phyloP scores from a whole-genome alignment of 2,888 invertebrate genomes.

The Drosophila mimica region DNA sequence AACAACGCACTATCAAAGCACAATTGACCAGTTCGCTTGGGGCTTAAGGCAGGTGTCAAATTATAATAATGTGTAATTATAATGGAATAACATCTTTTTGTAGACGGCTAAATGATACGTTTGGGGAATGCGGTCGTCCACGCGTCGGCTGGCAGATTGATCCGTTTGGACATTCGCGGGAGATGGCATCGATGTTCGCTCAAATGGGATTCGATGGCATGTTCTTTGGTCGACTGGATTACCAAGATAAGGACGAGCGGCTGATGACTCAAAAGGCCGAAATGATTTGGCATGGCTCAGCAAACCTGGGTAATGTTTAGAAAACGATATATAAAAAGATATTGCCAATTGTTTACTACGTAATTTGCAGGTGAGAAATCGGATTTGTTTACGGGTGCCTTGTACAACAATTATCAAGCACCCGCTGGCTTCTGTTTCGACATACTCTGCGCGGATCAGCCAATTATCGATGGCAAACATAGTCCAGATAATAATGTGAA shows the following conservation, averaged over 20 bases:
- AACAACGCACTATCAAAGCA: conserved; percentile 89
- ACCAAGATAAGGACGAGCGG: conserved; percentile 90
- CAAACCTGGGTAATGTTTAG: conserved; percentile 87
- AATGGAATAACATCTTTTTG: background rate
- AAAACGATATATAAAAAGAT: background rate
- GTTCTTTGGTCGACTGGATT: conserved; percentile 94
- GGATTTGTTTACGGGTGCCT: conserved; percentile 92
- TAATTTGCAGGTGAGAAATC: conserved; percentile 51
- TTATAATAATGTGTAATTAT: background rate
- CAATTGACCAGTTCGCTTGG: conserved; percentile 90
- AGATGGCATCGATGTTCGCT: conserved; percentile 92
- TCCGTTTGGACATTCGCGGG: conserved; percentile 94
- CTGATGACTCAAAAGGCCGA: conserved; percentile 89
- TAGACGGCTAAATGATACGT: conserved; percentile 88
- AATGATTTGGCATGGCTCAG: conserved; percentile 93
- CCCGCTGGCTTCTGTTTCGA: conserved; percentile 98
- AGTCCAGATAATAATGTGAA: conserved; percentile 94
- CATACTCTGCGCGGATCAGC: conserved; percentile 92
- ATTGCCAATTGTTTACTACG: background rate
- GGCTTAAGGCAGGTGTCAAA: conserved; percentile 86
- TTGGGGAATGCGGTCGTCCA: conserved; percentile 91
- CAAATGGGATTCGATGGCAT: conserved; percentile 96
- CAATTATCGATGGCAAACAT: conserved; percentile 92
- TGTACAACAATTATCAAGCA: conserved; percentile 93
- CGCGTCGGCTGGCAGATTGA: conserved; percentile 94